phyloP scores from a whole-genome alignment of 2,888 invertebrate species.

The Coelogynopora nodosa region DNA sequence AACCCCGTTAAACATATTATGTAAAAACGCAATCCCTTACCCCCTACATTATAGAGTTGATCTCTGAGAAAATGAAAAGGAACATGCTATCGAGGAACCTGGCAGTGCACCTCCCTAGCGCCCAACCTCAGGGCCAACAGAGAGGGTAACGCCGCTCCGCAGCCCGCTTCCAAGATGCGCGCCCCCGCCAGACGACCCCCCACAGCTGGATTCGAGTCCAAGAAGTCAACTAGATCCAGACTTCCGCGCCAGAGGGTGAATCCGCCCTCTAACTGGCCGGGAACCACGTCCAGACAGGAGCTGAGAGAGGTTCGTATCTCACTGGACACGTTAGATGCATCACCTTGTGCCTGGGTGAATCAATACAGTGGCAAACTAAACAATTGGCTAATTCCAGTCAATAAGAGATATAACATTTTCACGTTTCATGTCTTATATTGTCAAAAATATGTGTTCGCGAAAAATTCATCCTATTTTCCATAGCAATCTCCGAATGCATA shows the following conservation, averaged over 20 bases:
- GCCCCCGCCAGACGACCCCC: constrained; percentile 60
- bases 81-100: background rate
- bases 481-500: too few relatives aligned
- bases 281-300: constrained; percentile 13
- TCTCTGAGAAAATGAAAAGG: too few relatives aligned
- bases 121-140: constrained; percentile 71
- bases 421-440: too few relatives aligned
- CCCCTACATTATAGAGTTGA: too few relatives aligned
- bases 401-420: too few relatives aligned
- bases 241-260: constrained; percentile 94
- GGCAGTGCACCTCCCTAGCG: constrained; percentile 65
- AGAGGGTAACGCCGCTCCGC: constrained; percentile 85
- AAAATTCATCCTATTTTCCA: too few relatives aligned
- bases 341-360: background rate
- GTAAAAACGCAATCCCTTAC: too few relatives aligned
- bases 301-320: background rate
- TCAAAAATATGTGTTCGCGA: too few relatives aligned
- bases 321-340: background rate
- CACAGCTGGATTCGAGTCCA: constrained; percentile 62
- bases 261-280: constrained; percentile 69
- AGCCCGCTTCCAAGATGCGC: constrained; percentile 75
- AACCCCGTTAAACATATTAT: too few relatives aligned
- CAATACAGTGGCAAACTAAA: too few relatives aligned
- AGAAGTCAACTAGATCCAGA: constrained; percentile 72
- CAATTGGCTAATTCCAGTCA: too few relatives aligned